Conservation (phyloP, 2,113 vertebrate genomes). For the Salvator merianae region DNA sequence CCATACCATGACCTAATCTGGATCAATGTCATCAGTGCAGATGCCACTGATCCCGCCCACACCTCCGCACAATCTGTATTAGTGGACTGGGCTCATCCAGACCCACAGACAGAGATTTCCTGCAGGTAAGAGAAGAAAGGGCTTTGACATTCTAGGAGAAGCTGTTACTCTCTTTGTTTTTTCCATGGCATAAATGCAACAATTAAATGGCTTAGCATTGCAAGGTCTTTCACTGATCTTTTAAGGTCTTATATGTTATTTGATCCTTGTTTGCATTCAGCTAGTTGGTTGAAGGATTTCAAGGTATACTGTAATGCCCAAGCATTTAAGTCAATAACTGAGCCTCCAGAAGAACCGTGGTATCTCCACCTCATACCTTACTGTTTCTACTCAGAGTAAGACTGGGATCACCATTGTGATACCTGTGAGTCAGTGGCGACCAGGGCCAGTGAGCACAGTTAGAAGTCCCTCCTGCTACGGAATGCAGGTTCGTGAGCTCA, state of each 20-base stretch:
- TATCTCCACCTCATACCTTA: neutral
- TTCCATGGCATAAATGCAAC: too few species aligned
- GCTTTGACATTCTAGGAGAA: neutral
- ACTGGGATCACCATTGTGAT: neutral
- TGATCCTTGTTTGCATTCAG: neutral
- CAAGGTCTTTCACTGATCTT: neutral
- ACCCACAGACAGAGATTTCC: too few species aligned
- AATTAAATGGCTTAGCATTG: neutral
- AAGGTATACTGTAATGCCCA: neutral
- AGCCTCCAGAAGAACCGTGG: neutral
- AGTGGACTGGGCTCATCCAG: too few species aligned
- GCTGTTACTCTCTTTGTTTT: neutral
- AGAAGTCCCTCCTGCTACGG: too few species aligned
- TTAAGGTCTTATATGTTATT: neutral
- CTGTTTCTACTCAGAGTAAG: neutral
- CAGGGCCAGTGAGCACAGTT: too few species aligned
- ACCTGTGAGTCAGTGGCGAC: too few species aligned
- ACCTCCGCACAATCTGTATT: too few species aligned
- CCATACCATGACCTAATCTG: too few species aligned
- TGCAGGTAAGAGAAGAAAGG: too few species aligned
- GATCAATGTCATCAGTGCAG: too few species aligned
- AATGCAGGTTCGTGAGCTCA: too few species aligned
- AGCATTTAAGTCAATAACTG: neutral
- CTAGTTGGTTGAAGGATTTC: neutral
- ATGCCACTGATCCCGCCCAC: too few species aligned